These are phyloP conservation scores for Argyra leucocephala DNA, from an alignment of 2,888 invertebrate species.

Conservation along the genomic window DNA sequence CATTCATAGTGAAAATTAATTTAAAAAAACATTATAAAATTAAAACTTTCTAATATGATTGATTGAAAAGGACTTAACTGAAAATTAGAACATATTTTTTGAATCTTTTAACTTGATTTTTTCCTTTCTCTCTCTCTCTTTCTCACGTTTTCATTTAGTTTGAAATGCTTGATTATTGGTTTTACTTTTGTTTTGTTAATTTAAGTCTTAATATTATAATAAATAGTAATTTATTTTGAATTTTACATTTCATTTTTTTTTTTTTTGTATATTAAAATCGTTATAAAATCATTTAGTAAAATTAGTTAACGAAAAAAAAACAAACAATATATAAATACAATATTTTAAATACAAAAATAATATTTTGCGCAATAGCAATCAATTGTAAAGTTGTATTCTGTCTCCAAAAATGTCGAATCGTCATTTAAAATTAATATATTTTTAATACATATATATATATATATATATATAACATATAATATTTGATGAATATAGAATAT, in stretches of 20 bases:
- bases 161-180: no score
- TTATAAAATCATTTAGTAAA: conserved; percentile 6
- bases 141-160: no score
- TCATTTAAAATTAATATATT: no score
- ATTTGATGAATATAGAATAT: no score
- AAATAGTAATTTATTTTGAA: background rate
- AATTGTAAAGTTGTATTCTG: background rate
- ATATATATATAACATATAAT: no score
- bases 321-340: background rate
- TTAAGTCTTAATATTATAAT: background rate
- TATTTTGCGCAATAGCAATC: conserved; percentile 3
- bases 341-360: background rate
- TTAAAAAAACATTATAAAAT: no score
- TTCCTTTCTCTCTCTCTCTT: background rate
- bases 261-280: background rate
- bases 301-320: conserved; percentile 3
- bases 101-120: background rate
- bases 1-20: no score
- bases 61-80: no score
- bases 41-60: no score
- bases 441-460: no score
- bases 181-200: background rate
- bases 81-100: no score
- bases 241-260: background rate
- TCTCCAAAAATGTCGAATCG: background rate